Conservation (phyloP, 2,888 invertebrate species). For the Glaucopsyche alexis region DNA sequence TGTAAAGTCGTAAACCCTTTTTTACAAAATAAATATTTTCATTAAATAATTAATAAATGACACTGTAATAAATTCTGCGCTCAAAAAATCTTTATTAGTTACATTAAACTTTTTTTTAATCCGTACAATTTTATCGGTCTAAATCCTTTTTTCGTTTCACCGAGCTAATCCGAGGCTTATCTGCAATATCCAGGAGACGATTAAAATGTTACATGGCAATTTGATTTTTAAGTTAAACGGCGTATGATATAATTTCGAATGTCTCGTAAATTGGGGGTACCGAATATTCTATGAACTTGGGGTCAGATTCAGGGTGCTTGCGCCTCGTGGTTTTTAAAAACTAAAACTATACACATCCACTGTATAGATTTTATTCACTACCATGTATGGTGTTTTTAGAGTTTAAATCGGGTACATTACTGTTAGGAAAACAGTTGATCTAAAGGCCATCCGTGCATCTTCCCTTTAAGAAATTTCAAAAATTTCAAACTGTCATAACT, state of each 20-base stretch:
- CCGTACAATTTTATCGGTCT: conserved; percentile 54
- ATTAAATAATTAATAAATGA: not conserved
- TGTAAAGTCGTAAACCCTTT: not conserved
- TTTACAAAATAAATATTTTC: not conserved
- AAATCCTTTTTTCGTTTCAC: conserved; percentile 58
- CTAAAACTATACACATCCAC: not conserved
- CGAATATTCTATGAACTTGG: conserved; percentile 27
- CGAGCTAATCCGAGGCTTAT: conserved; percentile 73
- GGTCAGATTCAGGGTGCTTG: conserved; percentile 12
- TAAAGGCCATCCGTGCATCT: too few species aligned
- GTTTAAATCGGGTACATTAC: too few species aligned
- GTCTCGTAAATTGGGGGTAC: conserved; percentile 14
- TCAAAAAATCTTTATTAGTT: not conserved
- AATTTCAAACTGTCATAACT: too few species aligned
- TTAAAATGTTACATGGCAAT: conserved; percentile 36
- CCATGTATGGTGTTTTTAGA: too few species aligned
- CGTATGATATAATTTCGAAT: conserved; percentile 23
- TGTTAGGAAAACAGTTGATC: too few species aligned
- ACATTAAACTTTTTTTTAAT: conserved; percentile 31
- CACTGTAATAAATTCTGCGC: not conserved
- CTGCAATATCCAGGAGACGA: conserved; percentile 64
- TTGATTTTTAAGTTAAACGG: conserved; percentile 20
- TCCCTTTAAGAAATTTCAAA: too few species aligned
- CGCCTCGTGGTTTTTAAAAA: not conserved
- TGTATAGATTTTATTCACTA: not conserved